These are phyloP conservation scores for Characodon lateralis DNA, from an alignment of 2,797 vertebrate species.

Conservation along the genomic window DNA sequence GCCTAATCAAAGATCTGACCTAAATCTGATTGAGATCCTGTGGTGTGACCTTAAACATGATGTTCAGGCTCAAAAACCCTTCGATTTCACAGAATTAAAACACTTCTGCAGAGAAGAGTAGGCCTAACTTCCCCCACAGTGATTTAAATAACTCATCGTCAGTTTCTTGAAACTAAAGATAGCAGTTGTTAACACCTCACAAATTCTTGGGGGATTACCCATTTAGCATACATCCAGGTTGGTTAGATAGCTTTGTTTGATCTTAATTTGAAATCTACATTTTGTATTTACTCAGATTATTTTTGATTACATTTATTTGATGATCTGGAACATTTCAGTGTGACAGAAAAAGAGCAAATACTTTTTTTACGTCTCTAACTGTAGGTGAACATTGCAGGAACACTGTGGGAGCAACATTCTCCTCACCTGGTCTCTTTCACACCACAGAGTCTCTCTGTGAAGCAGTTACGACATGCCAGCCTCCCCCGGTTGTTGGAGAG, in stretches of 20 bases:
- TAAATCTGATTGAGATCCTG: neutral
- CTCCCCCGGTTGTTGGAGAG: conserved; percentile 61
- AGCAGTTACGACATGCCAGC: conserved; percentile 54
- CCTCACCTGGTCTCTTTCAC: conserved; percentile 18
- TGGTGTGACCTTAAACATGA: neutral
- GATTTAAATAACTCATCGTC: neutral
- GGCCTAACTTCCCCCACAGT: neutral
- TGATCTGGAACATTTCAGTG: neutral
- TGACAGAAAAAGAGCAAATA: neutral
- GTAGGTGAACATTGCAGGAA: neutral
- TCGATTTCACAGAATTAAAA: neutral
- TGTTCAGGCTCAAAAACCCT: neutral
- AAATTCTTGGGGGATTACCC: neutral
- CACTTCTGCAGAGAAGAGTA: neutral
- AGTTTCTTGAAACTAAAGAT: neutral
- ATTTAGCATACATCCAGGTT: neutral
- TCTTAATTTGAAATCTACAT: neutral
- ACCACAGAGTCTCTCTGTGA: conserved; percentile 32
- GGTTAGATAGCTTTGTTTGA: neutral
- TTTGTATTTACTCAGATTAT: neutral
- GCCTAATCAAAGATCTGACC: neutral
- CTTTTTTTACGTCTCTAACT: neutral
- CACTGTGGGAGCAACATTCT: neutral
- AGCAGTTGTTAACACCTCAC: neutral
- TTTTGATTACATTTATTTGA: neutral